phyloP scores from a whole-genome alignment of 2,797 vertebrate species.

The Limosa lapponica region DNA sequence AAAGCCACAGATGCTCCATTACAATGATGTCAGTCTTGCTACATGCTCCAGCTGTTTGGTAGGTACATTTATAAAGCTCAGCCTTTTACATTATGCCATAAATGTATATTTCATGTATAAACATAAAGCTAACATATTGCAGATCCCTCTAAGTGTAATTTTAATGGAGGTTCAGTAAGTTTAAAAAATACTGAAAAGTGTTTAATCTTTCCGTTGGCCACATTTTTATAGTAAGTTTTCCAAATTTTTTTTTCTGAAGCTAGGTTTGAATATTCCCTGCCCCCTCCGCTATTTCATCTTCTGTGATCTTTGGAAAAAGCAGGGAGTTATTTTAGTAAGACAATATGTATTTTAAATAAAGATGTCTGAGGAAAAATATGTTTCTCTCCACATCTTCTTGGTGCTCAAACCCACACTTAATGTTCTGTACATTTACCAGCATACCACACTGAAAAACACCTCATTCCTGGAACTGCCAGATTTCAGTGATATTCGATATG shows the following conservation, averaged over 20 bases:
- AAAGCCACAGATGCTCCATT: conserved; percentile 74
- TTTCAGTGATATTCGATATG: neutral
- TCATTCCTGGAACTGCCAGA: conserved; percentile 9
- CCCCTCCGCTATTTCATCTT: conserved; percentile 30
- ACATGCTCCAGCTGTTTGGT: conserved; percentile 77
- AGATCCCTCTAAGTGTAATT: conserved; percentile 78
- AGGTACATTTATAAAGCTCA: conserved; percentile 81
- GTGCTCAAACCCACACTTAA: conserved; percentile 60
- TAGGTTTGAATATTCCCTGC: conserved; percentile 30
- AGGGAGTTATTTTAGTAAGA: conserved; percentile 70
- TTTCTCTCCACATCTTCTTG: conserved; percentile 51
- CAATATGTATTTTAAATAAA: conserved; percentile 72
- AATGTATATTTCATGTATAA: conserved; percentile 76
- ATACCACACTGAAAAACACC: conserved; percentile 23
- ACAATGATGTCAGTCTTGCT: conserved; percentile 77
- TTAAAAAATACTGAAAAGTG: conserved; percentile 78
- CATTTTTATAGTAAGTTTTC: conserved; percentile 58
- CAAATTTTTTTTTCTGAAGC: conserved; percentile 35
- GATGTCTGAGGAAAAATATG: conserved; percentile 66
- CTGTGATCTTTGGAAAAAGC: conserved; percentile 71
- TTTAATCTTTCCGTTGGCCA: conserved; percentile 82
- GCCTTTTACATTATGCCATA: conserved; percentile 74
- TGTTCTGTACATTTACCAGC: conserved; percentile 21
- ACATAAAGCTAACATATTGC: conserved; percentile 80
- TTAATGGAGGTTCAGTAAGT: conserved; percentile 79